phyloP scores from a whole-genome alignment of 2,888 invertebrate genomes.

The Nephrotoma guestfalica region DNA sequence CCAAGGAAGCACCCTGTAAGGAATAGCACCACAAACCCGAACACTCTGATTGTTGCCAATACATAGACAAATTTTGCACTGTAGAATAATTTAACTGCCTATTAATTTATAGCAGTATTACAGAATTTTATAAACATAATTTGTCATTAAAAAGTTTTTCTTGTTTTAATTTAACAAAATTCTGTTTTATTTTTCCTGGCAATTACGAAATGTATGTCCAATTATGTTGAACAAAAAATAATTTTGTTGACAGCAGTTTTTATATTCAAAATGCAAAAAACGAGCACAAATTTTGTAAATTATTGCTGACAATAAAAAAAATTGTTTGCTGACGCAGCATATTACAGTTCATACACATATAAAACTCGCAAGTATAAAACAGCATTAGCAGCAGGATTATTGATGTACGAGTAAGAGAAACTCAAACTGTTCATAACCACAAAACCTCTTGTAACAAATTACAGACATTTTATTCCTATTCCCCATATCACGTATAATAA shows the following conservation, averaged over 20 bases:
- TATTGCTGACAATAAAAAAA: background rate
- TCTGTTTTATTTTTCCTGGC: too few relatives aligned
- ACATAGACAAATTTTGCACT: too few relatives aligned
- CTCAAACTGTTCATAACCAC: background rate
- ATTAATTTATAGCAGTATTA: too few relatives aligned
- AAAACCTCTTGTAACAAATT: background rate
- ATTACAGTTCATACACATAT: background rate
- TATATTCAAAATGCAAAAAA: background rate
- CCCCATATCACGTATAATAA: background rate
- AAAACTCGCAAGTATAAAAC: background rate
- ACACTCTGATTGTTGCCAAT: too few relatives aligned
- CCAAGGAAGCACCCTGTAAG: too few relatives aligned
- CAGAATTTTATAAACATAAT: background rate
- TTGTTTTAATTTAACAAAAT: background rate
- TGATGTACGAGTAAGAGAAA: background rate
- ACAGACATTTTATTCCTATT: background rate
- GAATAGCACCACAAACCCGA: too few relatives aligned
- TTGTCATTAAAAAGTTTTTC: background rate
- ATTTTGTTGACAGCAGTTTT: background rate
- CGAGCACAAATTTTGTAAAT: background rate
- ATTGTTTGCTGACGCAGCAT: background rate
- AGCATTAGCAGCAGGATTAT: background rate
- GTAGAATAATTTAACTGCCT: too few relatives aligned
- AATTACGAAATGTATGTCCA: too few relatives aligned
- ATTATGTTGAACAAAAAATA: background rate